Conservation (phyloP, 2,113 vertebrate genomes). For the Toxotes jaculatrix region DNA sequence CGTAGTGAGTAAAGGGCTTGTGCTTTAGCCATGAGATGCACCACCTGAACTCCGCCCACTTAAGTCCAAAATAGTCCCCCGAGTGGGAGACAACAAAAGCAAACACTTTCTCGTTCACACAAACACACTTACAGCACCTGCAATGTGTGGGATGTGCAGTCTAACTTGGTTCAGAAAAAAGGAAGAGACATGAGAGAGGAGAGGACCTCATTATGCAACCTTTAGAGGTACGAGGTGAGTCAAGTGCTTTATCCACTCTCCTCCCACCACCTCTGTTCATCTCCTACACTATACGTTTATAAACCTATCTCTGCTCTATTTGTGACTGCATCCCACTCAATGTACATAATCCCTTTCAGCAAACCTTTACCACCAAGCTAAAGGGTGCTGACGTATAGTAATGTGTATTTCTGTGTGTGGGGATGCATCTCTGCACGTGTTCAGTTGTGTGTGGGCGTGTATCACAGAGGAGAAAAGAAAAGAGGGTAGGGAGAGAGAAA, state of each 20-base stretch:
- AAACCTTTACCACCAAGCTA: slow-evolving; percentile 44
- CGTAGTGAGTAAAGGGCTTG: slow-evolving; percentile 27
- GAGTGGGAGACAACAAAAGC: slow-evolving; percentile 70
- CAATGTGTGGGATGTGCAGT: slow-evolving; percentile 65
- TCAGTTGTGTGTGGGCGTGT: slow-evolving; percentile 49
- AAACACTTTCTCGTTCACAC: slow-evolving; percentile 66
- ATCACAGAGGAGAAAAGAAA: slow-evolving; percentile 31
- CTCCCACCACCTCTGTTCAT: slow-evolving; percentile 71
- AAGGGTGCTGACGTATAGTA: slow-evolving; percentile 60
- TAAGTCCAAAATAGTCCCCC: slow-evolving; percentile 68
- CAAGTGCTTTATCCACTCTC: slow-evolving; percentile 74
- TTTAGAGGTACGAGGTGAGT: slow-evolving; percentile 77
- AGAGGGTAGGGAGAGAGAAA: neutral
- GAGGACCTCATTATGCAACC: slow-evolving; percentile 79
- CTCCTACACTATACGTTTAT: slow-evolving; percentile 71
- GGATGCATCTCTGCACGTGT: slow-evolving; percentile 27
- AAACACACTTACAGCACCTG: slow-evolving; percentile 71
- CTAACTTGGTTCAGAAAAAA: slow-evolving; percentile 59
- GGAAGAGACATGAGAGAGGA: slow-evolving; percentile 53
- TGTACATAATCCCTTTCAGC: slow-evolving; percentile 70
- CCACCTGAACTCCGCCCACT: slow-evolving; percentile 75
- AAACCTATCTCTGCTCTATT: slow-evolving; percentile 74
- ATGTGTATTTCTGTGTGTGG: slow-evolving; percentile 31
- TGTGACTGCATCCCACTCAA: slow-evolving; percentile 69
- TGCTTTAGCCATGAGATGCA: slow-evolving; percentile 57